phyloP scores from a whole-genome alignment of 2,888 invertebrate genomes.

The Agriotes lineatus region DNA sequence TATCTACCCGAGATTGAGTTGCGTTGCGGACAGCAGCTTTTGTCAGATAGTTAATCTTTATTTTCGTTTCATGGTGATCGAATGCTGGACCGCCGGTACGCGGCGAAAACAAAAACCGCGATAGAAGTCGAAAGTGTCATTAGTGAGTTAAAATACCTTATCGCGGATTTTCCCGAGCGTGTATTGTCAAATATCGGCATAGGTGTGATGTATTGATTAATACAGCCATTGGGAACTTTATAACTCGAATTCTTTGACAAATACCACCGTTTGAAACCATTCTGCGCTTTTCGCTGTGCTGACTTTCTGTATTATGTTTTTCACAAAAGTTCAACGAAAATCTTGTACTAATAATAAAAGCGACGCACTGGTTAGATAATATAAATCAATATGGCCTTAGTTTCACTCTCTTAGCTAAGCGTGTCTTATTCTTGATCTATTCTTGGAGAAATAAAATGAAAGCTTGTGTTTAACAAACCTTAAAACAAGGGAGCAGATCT shows the following conservation, averaged over 20 bases:
- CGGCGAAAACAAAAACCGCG: conserved; percentile 20
- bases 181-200: not conserved
- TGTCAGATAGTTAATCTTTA: conserved; percentile 57
- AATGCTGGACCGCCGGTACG: conserved; percentile 28
- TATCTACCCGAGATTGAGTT: conserved; percentile 56
- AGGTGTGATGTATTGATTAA: conserved; percentile 2
- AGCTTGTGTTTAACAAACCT: too few species aligned
- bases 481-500: too few species aligned
- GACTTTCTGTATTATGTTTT: not conserved
- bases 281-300: too few species aligned
- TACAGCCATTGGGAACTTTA: not conserved
- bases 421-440: too few species aligned
- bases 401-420: too few species aligned
- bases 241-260: not conserved
- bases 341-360: too few species aligned
- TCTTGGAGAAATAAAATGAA: too few species aligned
- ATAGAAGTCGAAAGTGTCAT: conserved; percentile 22
- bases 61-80: conserved; percentile 51
- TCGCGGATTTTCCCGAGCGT: not conserved
- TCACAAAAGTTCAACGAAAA: too few species aligned
- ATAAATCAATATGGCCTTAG: too few species aligned
- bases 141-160: conserved; percentile 15
- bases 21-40: conserved; percentile 54
- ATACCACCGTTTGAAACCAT: not conserved
- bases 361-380: too few species aligned